These are phyloP conservation scores for Papilio xuthus DNA, from an alignment of 1,140 invertebrate genomes.

Conservation along the genomic window DNA sequence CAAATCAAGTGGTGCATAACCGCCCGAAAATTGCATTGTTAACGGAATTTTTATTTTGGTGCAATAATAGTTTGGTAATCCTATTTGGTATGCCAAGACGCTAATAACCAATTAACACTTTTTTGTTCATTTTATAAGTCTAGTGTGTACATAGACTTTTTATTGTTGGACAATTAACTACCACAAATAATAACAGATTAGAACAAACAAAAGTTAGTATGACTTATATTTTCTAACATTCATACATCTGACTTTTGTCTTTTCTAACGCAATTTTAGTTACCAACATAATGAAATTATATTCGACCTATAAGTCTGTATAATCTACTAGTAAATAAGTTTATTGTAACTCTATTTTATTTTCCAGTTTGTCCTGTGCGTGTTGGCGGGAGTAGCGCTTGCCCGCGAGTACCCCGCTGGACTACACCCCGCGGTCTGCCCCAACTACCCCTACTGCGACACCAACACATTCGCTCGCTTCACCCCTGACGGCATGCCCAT, in stretches of 20 bases:
- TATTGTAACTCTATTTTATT: neutral
- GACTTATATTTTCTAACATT: neutral
- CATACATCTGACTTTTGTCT: no score
- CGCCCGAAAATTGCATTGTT: slow-evolving; percentile 11
- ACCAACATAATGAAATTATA: no score
- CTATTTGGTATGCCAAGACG: neutral
- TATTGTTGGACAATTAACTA: neutral
- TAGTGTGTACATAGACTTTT: neutral
- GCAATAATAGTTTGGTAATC: slow-evolving; percentile 28
- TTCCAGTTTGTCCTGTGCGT: slow-evolving; percentile 63
- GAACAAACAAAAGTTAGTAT: neutral
- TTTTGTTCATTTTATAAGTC: neutral
- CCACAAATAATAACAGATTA: neutral
- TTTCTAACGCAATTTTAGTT: no score
- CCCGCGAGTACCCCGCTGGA: slow-evolving; percentile 80
- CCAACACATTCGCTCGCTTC: slow-evolving; percentile 67
- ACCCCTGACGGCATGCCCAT: slow-evolving; percentile 76
- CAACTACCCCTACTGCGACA: slow-evolving; percentile 81
- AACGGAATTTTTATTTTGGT: slow-evolving; percentile 32
- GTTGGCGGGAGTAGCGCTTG: slow-evolving; percentile 65
- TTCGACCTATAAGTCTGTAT: neutral
- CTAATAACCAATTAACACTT: slow-evolving; percentile 8
- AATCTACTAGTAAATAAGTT: slow-evolving; percentile 1
- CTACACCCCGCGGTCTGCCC: slow-evolving; percentile 81
- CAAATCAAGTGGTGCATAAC: slow-evolving; percentile 37